Base-by-base conservation (phyloP, 2,797 vertebrate species). In the Amphiprion clarkii region DNA sequence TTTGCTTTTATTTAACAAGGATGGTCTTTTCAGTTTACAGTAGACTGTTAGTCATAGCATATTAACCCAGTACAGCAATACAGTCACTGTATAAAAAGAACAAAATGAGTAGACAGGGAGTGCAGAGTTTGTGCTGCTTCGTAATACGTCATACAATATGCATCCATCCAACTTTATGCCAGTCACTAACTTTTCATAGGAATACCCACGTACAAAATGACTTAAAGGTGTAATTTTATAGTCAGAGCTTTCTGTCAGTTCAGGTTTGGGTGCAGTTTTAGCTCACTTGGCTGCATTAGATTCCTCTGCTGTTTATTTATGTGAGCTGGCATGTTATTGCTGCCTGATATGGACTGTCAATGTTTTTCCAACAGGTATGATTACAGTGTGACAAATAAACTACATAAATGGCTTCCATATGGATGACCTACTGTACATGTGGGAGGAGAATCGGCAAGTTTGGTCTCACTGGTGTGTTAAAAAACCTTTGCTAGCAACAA, bases 251-350 rank as follows among this genome's bases (percentile, higher is more conserved):
- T 6, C 11, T 17, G 42, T 46, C 16, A 42, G 40, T 42, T 42
- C 5, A 27, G 29, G 23, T 68, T 59, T 52, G 44, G 27, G 36
- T 42, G 33, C 65, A 58, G 70, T 19, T 56, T 16, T 39, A 61
- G 29, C 27, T 65, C 55, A 11, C 39, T 52, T 61, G 51, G 49
- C 44, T 21, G 2, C 48, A 60, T 36, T 33, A 4, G 11, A 31
- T 33, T 55, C 39, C 44, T 25, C 51, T 62, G 56, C 44, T 33
- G 65, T 49, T n/a, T 67, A 69, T 75, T 58, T 67, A 31, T 27
- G 46, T 39, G 27, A 67, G 63, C 53, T 60, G 54, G 57, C 31
- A 17, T 42, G 64, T 75, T 61, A 42, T 17, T 46, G 44, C 8
- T 46, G 44, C 51, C 40, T 40, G 68, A 49, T 23, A 46, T 33